Evolutionary conservation across 2,888 invertebrate species (phyloP).

Genomic region (Xylota sylvarum): DNA sequence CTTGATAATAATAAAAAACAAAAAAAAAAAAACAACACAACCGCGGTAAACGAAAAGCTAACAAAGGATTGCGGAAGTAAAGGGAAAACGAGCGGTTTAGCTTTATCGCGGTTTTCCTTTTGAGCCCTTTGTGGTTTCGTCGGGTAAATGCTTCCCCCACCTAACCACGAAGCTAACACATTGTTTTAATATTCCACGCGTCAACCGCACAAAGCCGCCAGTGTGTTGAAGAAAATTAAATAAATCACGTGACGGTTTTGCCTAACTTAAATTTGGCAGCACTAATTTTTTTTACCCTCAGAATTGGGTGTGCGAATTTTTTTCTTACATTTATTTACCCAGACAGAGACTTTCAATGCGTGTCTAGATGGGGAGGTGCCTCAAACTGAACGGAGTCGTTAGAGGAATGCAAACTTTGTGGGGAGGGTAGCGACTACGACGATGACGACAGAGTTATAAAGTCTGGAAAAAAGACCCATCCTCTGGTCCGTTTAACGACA

Average conservation of each 20-base stretch:
- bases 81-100: conserved; percentile 74
- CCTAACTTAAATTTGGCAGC: conserved; percentile 60
- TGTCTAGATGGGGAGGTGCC: conserved; percentile 52
- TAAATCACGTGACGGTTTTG: conserved; percentile 63
- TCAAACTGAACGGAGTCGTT: conserved; percentile 10
- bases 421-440: conserved; percentile 10
- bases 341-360: conserved; percentile 58
- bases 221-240: conserved; percentile 61
- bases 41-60: conserved; percentile 44
- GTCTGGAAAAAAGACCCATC: conserved; percentile 54
- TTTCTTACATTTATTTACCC: conserved; percentile 55
- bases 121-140: conserved; percentile 69
- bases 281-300: conserved; percentile 57
- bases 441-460: conserved; percentile 53
- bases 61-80: conserved; percentile 76
- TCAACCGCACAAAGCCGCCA: conserved; percentile 55
- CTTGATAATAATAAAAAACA: conserved; percentile 49
- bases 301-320: conserved; percentile 36
- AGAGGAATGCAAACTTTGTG: conserved; percentile 11
- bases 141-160: conserved; percentile 45
- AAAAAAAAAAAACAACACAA: conserved; percentile 22
- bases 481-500: conserved; percentile 65
- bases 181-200: conserved; percentile 73
- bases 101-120: conserved; percentile 76
- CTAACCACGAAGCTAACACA: conserved; percentile 4